A percentile compares a stretch with the other conserved stretches of the same genome.
Conservation (phyloP, 2,113 vertebrate genomes). For the Sciurus niger region DNA sequence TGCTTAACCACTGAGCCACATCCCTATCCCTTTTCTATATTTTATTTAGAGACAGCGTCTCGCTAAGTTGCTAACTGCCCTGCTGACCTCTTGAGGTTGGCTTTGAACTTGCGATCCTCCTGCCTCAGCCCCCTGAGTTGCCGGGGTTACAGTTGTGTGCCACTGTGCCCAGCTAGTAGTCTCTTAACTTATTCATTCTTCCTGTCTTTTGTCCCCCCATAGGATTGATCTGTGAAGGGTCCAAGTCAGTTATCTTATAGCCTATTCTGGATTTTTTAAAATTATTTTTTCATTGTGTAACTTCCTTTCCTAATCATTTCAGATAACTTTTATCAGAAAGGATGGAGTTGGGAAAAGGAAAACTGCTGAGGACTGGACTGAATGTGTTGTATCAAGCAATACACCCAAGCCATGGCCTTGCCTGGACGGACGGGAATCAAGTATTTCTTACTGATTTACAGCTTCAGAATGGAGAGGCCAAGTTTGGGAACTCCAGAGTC, state of each 20-base stretch:
- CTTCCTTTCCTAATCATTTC: conserved; percentile 66
- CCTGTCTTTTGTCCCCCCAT: not conserved
- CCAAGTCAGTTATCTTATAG: not conserved
- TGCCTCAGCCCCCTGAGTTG: too few relatives aligned
- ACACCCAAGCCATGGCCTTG: conserved; percentile 95
- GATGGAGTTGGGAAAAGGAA: conserved; percentile 97
- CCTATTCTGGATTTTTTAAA: not conserved
- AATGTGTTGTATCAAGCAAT: conserved; percentile 95
- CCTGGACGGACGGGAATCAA: conserved; percentile 97
- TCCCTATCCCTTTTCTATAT: too few relatives aligned
- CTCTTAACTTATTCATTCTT: not conserved
- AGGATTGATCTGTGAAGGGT: not conserved
- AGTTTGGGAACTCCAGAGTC: conserved; percentile 94
- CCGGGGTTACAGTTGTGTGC: too few relatives aligned
- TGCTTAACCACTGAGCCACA: too few relatives aligned
- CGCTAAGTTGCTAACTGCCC: too few relatives aligned
- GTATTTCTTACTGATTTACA: conserved; percentile 93
- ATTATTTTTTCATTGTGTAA: not conserved
- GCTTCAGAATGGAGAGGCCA: conserved; percentile 89
- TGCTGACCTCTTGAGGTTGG: too few relatives aligned
- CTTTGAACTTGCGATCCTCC: too few relatives aligned
- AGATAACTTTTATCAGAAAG: conserved; percentile 64
- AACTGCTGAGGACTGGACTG: conserved; percentile 94
- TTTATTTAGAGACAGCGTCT: too few relatives aligned
- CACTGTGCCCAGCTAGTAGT: not conserved